Percentiles rank a stretch among this genome's conserved stretches.
phyloP scores from a whole-genome alignment of 2,113 vertebrate species.

The Engystomops pustulosus region DNA sequence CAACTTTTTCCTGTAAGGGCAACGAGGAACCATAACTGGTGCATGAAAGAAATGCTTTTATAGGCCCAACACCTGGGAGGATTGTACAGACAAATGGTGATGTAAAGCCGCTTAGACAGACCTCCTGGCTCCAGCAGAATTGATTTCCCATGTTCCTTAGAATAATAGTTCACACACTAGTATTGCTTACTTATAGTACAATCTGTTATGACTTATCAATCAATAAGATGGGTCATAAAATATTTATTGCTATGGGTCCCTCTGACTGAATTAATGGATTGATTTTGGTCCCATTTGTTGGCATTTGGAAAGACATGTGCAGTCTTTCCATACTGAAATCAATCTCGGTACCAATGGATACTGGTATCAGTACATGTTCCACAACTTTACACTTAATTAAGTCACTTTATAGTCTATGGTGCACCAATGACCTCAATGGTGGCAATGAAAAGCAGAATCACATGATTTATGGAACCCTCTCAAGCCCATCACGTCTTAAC shows the following conservation, averaged over 20 bases:
- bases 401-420: too few relatives aligned
- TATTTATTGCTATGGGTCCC: not conserved
- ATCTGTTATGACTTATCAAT: not conserved
- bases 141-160: constrained; percentile 2
- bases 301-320: not conserved
- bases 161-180: not conserved
- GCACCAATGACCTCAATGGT: too few relatives aligned
- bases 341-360: too few relatives aligned
- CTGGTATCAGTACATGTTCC: too few relatives aligned
- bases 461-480: too few relatives aligned
- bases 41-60: not conserved
- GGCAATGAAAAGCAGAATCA: too few relatives aligned
- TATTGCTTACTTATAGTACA: not conserved
- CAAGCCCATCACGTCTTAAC: too few relatives aligned
- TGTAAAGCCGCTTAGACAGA: not conserved
- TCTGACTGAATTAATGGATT: too few relatives aligned
- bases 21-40: not conserved
- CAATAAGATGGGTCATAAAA: not conserved
- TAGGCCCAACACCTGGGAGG: not conserved
- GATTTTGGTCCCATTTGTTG: not conserved
- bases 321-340: too few relatives aligned
- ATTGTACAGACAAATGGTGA: not conserved
- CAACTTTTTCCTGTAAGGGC: not conserved
- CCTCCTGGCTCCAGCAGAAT: not conserved
- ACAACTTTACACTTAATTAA: too few relatives aligned